A percentile compares a stretch with the other conserved stretches of the same genome.
phyloP scores from a whole-genome alignment of 2,113 vertebrate genomes.

The Tapirus terrestris region DNA sequence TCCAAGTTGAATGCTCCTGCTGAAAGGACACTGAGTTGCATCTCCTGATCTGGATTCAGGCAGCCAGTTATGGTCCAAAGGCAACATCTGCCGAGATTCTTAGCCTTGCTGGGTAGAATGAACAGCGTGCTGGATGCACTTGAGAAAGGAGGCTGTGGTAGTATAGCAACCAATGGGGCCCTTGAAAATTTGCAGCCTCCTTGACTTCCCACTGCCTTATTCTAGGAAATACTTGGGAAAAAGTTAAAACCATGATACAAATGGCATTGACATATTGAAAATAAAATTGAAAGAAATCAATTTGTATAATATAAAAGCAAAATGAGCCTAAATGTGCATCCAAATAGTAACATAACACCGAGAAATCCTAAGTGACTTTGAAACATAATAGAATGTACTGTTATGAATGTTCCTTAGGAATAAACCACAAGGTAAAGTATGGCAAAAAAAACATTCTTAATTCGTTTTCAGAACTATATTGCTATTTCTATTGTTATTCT shows the following conservation, averaged over 20 bases:
- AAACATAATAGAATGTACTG: neutral
- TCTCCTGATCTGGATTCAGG: neutral
- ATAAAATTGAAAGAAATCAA: neutral
- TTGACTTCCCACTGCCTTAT: neutral
- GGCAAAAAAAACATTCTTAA: neutral
- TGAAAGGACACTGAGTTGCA: neutral
- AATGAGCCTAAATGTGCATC: neutral
- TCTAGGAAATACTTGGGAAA: constrained; percentile 19
- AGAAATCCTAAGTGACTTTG: constrained; percentile 20
- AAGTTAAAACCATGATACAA: neutral
- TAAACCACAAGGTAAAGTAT: neutral
- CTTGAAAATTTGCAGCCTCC: neutral
- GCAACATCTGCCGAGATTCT: neutral
- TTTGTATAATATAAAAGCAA: neutral
- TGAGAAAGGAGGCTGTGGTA: neutral
- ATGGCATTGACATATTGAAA: neutral
- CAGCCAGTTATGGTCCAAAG: neutral
- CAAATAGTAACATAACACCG: neutral
- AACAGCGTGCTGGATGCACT: neutral
- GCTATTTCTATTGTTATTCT: neutral
- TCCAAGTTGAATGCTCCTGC: neutral
- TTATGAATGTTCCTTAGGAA: neutral
- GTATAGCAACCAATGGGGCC: neutral
- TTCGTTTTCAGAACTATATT: neutral
- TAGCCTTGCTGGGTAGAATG: neutral